Base-by-base conservation (phyloP, 2,888 invertebrate genomes). In the Petrolisthes manimaculis region DNA sequence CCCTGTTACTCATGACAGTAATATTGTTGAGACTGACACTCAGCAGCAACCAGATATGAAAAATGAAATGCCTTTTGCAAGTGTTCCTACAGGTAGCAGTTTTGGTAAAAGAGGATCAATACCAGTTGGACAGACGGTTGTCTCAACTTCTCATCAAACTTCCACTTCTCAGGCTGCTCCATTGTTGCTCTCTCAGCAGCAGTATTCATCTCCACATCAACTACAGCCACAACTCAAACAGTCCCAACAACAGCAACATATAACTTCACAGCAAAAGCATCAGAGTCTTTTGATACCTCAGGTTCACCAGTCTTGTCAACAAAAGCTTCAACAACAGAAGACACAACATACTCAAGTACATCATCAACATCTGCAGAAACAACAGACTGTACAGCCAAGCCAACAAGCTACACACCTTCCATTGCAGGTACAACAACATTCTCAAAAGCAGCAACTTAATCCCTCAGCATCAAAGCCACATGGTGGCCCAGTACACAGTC, bases 1-100 rank as follows among this genome's bases (percentile, higher is more conserved):
- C 53, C 90, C 90, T 18, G 84, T 90, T 55, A 89, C 87, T 24
- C 90, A 90, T 75, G 90, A 90, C 61, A 37, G 78, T 55, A 67
- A 81, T 18, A 61, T 61, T 8, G 53, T 82, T 18, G 90, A 90
- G 74, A 18, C 89, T 74, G 89, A 89, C 18, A 53, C 67, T 18
- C 85, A 86, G 18, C 87, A 89, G 18, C 74, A 67, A 8, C 89
- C 86, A 14, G 89, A 86, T 37, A 71, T 86, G 67, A 89, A 89
- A 75, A 83, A 89, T 83, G 89, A 89, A 61, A 89, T 89, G 89
- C 89, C 89, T 5, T 89, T 89, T 89, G 89, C 89, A 37, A 89
- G 89, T 82, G 89, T 89, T 24, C 89, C 89, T 51, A 89, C 89
- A 14, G 89, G 89, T n/a, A 89, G 89, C 75, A 89, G 89, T 55